phyloP scores from a whole-genome alignment of 2,113 vertebrate genomes.

The Neomonachus schauinslandi region DNA sequence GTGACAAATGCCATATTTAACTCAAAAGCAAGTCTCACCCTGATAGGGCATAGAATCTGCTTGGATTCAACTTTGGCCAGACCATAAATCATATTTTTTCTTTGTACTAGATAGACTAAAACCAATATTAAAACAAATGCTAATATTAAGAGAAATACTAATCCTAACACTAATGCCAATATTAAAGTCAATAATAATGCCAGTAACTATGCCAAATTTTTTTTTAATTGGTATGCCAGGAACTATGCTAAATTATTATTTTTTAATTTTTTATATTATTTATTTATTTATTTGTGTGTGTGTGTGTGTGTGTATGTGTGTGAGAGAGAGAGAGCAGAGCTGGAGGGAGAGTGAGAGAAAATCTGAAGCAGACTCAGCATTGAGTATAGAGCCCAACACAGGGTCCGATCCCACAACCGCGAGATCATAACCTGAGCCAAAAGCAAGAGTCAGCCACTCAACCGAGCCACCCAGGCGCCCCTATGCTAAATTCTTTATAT shows the following conservation, averaged over 20 bases:
- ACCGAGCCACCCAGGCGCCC: background rate
- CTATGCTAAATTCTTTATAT: background rate
- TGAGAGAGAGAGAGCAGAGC: background rate
- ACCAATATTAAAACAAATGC: background rate
- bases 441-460: background rate
- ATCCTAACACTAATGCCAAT: background rate
- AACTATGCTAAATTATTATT: background rate
- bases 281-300: background rate
- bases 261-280: background rate
- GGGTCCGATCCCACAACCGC: background rate
- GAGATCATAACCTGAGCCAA: background rate
- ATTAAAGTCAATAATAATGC: background rate
- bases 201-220: background rate
- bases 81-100: background rate
- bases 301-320: too few relatives aligned
- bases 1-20: background rate
- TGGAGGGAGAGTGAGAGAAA: background rate
- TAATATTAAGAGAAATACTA: background rate
- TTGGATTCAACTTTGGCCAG: background rate
- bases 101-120: background rate
- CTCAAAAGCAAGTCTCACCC: background rate
- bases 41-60: background rate
- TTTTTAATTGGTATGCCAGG: background rate
- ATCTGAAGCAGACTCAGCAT: background rate
- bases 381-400: background rate